Evolutionary conservation across 2,797 vertebrate genomes (phyloP), one percentile per base, ranked within the genome.

Genomic region (Spheniscus humboldti): DNA sequence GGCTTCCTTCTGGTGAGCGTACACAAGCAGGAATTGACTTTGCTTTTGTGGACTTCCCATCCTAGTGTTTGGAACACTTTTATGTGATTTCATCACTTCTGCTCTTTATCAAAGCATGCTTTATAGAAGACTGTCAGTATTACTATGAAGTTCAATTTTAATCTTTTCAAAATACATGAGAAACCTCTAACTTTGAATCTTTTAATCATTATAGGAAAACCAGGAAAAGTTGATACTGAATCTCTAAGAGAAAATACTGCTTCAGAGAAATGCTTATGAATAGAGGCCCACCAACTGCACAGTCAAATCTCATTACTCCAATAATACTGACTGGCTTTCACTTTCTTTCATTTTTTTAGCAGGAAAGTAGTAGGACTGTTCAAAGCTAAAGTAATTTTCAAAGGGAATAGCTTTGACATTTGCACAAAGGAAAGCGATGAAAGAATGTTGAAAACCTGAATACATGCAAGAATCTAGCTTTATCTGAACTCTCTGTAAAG

Each of bases 351-450:
- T 47, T 91, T 88, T 82, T 92, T 79, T 41, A 81, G n/a, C 11
- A 60, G 53, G 57, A 64, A 68, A 67, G 68, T 48, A 77, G 64
- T 80, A 86, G 88, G 74, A 59, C 47, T 88, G 22, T 87, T 95
- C 30, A 77, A 76, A 92, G 60, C n/a, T 24, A 74, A 64, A 87
- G 52, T 59, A 63, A 86, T 91, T 96, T 95, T 93, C 77, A 80
- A 83, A 92, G 66, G 63, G 41, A 92, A 63, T 87, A 82, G 60
- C 63, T 96, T 91, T 97, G 95, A 95, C 83, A 64, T 82, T 86
- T 77, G 13, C 41, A 89, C 88, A 94, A 97, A 93, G 83, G 56
- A 80, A 86, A 85, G 48, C 31, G 45, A 85, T 93, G 68, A 92
- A 96, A 93, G 59, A 87, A 71, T 85, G n/a, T 37, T 89, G 39